phyloP scores from a whole-genome alignment of 64 coral and sea anemone genomes.

The Exaiptasia diaphana region DNA sequence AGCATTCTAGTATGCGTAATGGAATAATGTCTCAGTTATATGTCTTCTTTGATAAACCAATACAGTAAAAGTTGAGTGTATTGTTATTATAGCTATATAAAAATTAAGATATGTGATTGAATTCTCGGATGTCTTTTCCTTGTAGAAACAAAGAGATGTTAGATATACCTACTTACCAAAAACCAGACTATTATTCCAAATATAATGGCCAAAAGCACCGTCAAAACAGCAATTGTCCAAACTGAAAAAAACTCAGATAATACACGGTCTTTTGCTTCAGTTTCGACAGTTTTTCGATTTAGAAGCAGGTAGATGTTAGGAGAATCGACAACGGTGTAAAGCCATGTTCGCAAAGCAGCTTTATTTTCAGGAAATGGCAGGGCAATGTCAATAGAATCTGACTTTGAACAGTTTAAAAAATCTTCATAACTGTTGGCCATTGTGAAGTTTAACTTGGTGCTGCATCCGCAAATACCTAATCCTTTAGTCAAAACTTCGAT shows the following conservation, averaged over 20 bases:
- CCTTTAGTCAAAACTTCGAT: background rate
- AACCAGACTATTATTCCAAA: constrained; percentile 24
- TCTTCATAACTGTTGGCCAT: background rate
- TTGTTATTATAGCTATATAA: no score
- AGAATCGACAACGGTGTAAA: background rate
- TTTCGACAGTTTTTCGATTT: background rate
- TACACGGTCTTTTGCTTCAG: background rate
- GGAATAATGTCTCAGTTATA: no score
- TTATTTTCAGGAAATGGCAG: background rate
- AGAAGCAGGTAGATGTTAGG: background rate
- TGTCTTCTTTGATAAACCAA: no score
- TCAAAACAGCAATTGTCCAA: constrained; percentile 10
- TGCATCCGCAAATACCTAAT: background rate
- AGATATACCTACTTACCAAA: constrained; percentile 1
- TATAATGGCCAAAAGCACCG: background rate
- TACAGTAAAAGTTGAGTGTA: no score
- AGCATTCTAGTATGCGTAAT: no score
- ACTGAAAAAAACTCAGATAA: background rate
- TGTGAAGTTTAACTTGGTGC: background rate
- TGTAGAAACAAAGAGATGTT: no score
- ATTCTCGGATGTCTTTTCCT: background rate
- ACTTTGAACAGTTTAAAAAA: background rate
- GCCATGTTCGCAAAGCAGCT: background rate
- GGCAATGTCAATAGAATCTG: background rate
- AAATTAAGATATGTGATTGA: no score